Evolutionary conservation across 2,113 vertebrate genomes (phyloP), one percentile per base, ranked within the genome.

Genomic region (Haplochromis burtoni): DNA sequence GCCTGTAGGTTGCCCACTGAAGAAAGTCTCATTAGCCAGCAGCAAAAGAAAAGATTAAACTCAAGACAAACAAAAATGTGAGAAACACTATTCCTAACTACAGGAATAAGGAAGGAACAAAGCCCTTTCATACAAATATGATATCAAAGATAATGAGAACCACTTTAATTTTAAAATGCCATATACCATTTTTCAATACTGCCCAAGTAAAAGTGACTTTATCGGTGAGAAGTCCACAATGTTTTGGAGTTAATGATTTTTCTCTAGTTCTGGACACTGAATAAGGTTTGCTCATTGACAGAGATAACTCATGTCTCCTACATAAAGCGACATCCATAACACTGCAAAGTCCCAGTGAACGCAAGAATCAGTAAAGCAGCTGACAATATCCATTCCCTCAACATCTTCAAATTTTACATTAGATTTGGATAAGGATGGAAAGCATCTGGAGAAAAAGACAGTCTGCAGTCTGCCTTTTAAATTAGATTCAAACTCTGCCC

Each of bases 371-470:
- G 26, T 8, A 6, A 0, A 78, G 45, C 24, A n/a, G 16, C 21
- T 49, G 71, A 78, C 9, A 78, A 49, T 8, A 31, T 78, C 71
- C 42, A 11, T 7, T 31, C 42, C 26, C 71, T 76, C 42, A 73
- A 24, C 8, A 16, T 42, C n/a, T 73, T 45, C 68, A 78, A 31
- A 31, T 78, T 78, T 49, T 4, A 31, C 71, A 78, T 78, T 78
- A 3, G 71, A 49, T 49, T 49, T 78, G 45, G 71, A 76, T 8
- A 19, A 29, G 71, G 16, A 49, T 31, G 71, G 73, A 78, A 78
- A 78, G 73, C 73, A 78, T 76, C 24, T 49, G 71, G 42, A 49
- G 26, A 78, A 78, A 78, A 78, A 78, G 24, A 78, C 73, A 31
- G 42, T 31, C 17, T 78, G 73, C 45, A 49, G 24, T 49, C 26